phyloP scores from a whole-genome alignment of 2,113 vertebrate genomes.

The Pelmatolapia mariae region DNA sequence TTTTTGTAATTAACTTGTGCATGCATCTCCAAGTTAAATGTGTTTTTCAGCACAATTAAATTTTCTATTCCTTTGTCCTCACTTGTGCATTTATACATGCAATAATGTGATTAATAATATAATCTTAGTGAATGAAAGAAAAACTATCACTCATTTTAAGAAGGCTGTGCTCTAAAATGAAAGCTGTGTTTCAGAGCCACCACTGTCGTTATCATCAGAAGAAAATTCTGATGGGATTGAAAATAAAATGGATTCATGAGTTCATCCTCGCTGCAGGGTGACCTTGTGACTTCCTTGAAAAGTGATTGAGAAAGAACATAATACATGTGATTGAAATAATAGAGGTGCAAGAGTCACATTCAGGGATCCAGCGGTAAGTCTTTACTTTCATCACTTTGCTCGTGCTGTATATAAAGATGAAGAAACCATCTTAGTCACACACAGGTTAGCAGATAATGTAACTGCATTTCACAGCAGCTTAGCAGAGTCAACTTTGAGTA shows the following conservation, averaged over 20 bases:
- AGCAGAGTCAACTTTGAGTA: neutral
- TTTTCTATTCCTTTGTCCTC: neutral
- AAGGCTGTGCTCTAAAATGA: neutral
- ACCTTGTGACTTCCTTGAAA: slow-evolving; percentile 23
- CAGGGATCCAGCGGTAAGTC: neutral
- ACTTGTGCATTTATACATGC: neutral
- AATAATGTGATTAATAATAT: neutral
- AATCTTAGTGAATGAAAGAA: neutral
- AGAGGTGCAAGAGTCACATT: neutral
- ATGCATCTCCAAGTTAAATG: neutral
- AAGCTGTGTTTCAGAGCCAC: neutral
- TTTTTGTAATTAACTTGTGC: neutral
- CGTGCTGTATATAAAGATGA: neutral
- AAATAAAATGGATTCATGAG: slow-evolving; percentile 40
- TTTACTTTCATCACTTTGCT: neutral
- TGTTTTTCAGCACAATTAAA: neutral
- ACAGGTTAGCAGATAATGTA: neutral
- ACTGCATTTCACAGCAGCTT: neutral
- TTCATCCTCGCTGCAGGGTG: slow-evolving; percentile 9
- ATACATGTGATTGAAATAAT: slow-evolving; percentile 18
- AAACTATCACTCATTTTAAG: neutral
- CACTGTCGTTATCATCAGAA: neutral
- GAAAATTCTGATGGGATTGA: neutral
- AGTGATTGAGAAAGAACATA: neutral
- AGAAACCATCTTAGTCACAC: neutral